Base-by-base conservation (phyloP, 1,140 invertebrate species). In the Mesaphorura yosii region DNA sequence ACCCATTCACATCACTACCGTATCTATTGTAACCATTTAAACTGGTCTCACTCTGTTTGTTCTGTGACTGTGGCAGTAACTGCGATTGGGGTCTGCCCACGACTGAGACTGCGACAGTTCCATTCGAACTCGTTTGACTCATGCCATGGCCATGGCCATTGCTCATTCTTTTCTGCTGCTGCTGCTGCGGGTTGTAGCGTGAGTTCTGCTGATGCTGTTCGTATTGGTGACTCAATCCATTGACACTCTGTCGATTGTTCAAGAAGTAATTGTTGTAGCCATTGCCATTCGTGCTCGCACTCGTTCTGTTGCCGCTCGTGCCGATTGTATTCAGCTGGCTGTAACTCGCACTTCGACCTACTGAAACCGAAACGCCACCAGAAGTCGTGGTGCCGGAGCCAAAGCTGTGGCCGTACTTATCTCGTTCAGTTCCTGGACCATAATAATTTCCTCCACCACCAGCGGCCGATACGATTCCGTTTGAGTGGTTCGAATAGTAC, bases 291-390 rank as follows among this genome's bases (percentile, higher is more conserved):
- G 23, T 7, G 15, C 44, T 6, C 14, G 5, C 23, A n/a, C 7
- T 22, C 7, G 44, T 46, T n/a, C n/a, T n/a, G n/a, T n/a, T n/a
- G 15, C 17, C 44, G 17, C 12, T 37, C 23, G 44, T 46, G 14
- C 44, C 44, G 6, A 46, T 27, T 7, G 44, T 46, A 28, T 46
- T 46, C 44, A 46, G 29, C 23, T 46, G 44, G 23, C 44, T 26
- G 44, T 46, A 46, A 19, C 44, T 46, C 10, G 44, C 7, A 28
- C 44, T 46, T 10, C 44, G 12, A 7, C 44, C 44, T 5, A 46
- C 44, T 15, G 44, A 46, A 7, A 46, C 44, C 15, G 44, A 46
- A 7, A 46, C 44, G 6, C 44, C 44, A 25, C 44, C 44, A 7
- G 34, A 12, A 17, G 12, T 37, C 12, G 12, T 37, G n/a, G n/a